Base-by-base conservation (phyloP, 2,888 invertebrate species). In the Brenthis ino region DNA sequence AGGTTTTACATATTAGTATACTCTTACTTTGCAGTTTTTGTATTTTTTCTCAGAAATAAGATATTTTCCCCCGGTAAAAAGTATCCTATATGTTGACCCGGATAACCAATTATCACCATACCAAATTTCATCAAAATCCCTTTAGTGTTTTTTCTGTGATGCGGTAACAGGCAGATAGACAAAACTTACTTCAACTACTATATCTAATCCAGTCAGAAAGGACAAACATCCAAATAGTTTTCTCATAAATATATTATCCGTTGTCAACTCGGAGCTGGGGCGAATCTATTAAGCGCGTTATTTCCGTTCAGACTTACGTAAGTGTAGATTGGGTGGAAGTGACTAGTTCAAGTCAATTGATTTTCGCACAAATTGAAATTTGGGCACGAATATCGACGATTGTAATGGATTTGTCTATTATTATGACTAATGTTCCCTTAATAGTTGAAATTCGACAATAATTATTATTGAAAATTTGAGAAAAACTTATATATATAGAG, bases 221-320 rank as follows among this genome's bases (percentile, higher is more conserved):
- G 28, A 71, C 71, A 69, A 73, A 69, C 71, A 60, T 65, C 48
- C 28, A 58, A 60, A 56, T 56, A 85, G 86, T 88, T 87, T 89
- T 85, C 86, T 86, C 88, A 88, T 92, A 91, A 91, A 91, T 91
- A 88, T 90, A 91, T 92, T 90, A 91, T 82, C 85, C 85, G 89
- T 87, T 91, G 91, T 91, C 91, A 89, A 88, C 85, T 84, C 81
- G 83, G 87, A 89, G 88, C 86, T 84, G 87, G 82, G 81, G 89
- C 90, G 91, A 91, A 91, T 92, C 92, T 92, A 92, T 92, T 92
- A 91, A 90, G 88, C 90, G 86, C 87, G 86, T 91, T 91, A 93
- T 91, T 90, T 92, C 91, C 92, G 89, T 85, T 85, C 80, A 81
- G 82, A 74, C 81, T 48, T 77, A 53, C 79, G 24, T 33, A 53